Evolutionary conservation across 2,888 invertebrate genomes (phyloP).

Genomic region (Leptopilina drosophilae): DNA sequence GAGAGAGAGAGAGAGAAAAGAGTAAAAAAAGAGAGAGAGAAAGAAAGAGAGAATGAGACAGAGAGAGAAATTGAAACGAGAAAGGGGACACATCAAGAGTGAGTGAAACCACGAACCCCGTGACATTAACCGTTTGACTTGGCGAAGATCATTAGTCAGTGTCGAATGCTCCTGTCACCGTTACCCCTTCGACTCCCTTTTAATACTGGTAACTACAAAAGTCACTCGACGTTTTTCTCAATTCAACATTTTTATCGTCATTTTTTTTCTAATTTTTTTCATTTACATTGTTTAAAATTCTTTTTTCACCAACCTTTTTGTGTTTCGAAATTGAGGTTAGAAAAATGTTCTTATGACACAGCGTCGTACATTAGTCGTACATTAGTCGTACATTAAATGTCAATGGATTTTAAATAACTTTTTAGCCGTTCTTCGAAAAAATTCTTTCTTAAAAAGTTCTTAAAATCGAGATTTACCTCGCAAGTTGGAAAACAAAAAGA

Average conservation of each 20-base stretch:
- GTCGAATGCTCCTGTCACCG: conserved; percentile 69
- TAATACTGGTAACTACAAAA: conserved; percentile 53
- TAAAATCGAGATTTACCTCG: too few relatives aligned
- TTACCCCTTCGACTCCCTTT: conserved; percentile 48
- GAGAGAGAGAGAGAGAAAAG: neutral
- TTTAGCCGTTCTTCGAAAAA: too few relatives aligned
- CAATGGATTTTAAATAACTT: too few relatives aligned
- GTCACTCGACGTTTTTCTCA: conserved; percentile 51
- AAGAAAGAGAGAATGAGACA: conserved; percentile 26
- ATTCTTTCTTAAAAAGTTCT: too few relatives aligned
- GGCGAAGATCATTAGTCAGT: conserved; percentile 68
- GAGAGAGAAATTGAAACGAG: conserved; percentile 47
- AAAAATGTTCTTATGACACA: too few relatives aligned
- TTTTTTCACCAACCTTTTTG: too few relatives aligned
- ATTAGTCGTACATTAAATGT: too few relatives aligned
- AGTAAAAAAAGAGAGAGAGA: neutral
- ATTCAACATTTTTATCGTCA: conserved; percentile 38
- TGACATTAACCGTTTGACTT: conserved; percentile 67
- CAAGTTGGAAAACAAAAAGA: too few relatives aligned
- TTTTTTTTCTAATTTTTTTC: neutral
- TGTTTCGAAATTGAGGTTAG: too few relatives aligned
- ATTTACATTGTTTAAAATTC: too few relatives aligned
- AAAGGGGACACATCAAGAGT: conserved; percentile 47
- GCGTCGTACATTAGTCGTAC: too few relatives aligned
- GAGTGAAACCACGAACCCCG: conserved; percentile 53